Conservation (phyloP, 2,113 vertebrate genomes). For the Colius striatus region DNA sequence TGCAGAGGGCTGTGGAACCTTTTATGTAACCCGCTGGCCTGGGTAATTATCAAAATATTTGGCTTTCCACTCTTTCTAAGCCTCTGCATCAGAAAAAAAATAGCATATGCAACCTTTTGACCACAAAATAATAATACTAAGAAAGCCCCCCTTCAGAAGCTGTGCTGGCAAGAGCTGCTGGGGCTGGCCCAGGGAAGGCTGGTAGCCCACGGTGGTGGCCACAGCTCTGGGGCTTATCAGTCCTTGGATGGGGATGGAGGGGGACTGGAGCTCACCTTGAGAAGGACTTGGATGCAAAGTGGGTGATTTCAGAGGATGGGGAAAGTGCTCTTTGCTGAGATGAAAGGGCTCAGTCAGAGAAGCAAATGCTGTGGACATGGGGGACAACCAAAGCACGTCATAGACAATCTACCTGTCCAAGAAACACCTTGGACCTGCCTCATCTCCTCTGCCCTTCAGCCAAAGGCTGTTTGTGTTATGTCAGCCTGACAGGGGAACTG, state of each 20-base stretch:
- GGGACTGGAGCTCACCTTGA: neutral
- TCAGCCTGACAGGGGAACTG: neutral
- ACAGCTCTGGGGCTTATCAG: neutral
- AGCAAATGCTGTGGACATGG: fast-evolving
- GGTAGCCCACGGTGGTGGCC: neutral
- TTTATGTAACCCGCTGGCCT: conserved; percentile 94
- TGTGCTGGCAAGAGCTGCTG: neutral
- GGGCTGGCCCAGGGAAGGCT: neutral
- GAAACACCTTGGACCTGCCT: neutral
- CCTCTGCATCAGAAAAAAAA: conserved; percentile 77
- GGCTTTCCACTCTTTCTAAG: conserved; percentile 93
- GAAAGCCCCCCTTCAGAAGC: conserved; percentile 68
- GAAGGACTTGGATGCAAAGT: neutral
- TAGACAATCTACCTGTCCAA: fast-evolving
- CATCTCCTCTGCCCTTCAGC: neutral
- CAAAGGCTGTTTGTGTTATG: fast-evolving
- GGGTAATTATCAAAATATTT: conserved; percentile 97
- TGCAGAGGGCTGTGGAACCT: conserved; percentile 91
- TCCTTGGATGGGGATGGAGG: neutral
- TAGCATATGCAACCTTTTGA: conserved; percentile 76
- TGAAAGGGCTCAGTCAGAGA: neutral
- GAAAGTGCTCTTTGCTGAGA: neutral
- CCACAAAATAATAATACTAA: conserved; percentile 77
- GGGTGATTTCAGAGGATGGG: neutral
- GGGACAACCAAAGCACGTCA: neutral